These are phyloP conservation scores for Melanostoma mellinum DNA, from an alignment of 2,888 invertebrate species.

Conservation along the genomic window DNA sequence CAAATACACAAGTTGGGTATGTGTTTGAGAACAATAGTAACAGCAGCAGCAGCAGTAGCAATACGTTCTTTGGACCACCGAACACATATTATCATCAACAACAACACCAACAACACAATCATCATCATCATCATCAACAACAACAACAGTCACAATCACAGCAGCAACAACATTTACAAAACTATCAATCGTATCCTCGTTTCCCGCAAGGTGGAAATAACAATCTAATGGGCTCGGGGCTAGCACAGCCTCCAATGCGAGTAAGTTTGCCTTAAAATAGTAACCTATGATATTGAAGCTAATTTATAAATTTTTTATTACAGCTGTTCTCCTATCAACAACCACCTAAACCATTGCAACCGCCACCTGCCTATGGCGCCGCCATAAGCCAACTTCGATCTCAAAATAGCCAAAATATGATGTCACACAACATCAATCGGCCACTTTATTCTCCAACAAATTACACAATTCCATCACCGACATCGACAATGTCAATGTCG, in stretches of 20 bases:
- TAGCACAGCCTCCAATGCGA: constrained; percentile 79
- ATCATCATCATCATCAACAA: constrained; percentile 58
- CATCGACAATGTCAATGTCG: constrained; percentile 23
- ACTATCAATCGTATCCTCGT: constrained; percentile 40
- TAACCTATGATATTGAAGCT: neutral
- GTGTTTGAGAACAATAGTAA: constrained; percentile 59
- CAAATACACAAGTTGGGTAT: constrained; percentile 51
- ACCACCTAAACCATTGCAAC: constrained; percentile 77
- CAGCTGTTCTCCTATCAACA: constrained; percentile 79
- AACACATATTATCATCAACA: constrained; percentile 62
- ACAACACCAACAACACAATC: constrained; percentile 53
- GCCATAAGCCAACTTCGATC: constrained; percentile 82
- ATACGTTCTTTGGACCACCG: constrained; percentile 64
- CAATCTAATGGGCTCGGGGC: constrained; percentile 33
- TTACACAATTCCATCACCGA: constrained; percentile 53
- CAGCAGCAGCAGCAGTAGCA: constrained; percentile 56
- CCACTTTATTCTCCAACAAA: constrained; percentile 49
- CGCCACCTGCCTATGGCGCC: constrained; percentile 81
- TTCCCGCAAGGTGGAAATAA: constrained; percentile 44
- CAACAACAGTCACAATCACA: constrained; percentile 64
- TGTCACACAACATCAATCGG: constrained; percentile 54
- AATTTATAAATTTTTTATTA: neutral
- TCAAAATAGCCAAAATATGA: constrained; percentile 80
- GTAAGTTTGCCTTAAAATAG: constrained; percentile 73
- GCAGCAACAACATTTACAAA: constrained; percentile 68